Conservation (phyloP, 2,113 vertebrate species). For the Pomatostomus ruficeps region DNA sequence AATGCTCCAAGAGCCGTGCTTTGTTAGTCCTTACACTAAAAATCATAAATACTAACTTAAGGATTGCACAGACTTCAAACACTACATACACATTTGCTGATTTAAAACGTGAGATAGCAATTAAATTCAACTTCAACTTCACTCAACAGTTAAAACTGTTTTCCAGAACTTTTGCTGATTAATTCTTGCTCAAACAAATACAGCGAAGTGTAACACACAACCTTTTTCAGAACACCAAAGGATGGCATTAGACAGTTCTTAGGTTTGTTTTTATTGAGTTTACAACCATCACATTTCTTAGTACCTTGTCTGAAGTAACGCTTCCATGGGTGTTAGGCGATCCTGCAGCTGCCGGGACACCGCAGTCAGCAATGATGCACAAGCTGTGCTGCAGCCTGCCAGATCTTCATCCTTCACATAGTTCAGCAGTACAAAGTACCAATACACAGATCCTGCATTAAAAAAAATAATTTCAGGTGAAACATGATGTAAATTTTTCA, state of each 20-base stretch:
- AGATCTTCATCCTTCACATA: conserved; percentile 98
- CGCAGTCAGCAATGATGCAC: conserved; percentile 89
- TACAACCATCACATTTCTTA: neutral
- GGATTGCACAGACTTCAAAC: neutral
- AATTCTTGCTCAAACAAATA: neutral
- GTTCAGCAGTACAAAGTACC: conserved; percentile 98
- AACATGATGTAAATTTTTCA: neutral
- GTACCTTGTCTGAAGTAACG: conserved; percentile 94
- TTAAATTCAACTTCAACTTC: neutral
- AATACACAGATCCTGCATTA: conserved; percentile 89
- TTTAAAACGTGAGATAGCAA: neutral
- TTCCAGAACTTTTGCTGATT: neutral
- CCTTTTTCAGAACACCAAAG: neutral
- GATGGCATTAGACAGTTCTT: neutral
- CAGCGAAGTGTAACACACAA: neutral
- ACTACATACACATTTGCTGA: neutral
- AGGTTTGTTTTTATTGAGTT: neutral
- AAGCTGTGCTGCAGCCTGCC: conserved; percentile 91
- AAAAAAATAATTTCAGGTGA: neutral
- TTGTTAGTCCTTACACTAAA: neutral
- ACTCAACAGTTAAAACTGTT: neutral
- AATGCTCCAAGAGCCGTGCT: neutral
- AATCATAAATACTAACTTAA: neutral
- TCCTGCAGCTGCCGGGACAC: conserved; percentile 94
- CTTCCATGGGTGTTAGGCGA: conserved; percentile 93